These are phyloP conservation scores for Corythoichthys haematopterus DNA, from an alignment of 2,113 vertebrate species.

Conservation along the genomic window DNA sequence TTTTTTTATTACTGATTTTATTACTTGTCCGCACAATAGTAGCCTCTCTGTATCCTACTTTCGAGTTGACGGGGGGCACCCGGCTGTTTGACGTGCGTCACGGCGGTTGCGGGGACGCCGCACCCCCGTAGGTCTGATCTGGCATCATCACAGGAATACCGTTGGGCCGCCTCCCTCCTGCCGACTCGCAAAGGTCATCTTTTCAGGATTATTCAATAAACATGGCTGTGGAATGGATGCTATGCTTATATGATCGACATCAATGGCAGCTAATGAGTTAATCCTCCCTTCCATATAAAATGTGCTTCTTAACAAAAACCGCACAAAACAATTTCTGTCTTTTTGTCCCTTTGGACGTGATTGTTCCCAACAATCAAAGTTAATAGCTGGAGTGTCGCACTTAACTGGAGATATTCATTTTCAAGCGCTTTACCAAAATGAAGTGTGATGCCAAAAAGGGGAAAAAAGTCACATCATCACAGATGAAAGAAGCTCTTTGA, in stretches of 20 bases:
- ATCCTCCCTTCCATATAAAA: neutral
- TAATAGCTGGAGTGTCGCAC: neutral
- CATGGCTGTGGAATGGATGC: neutral
- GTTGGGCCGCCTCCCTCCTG: neutral
- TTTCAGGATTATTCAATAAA: neutral
- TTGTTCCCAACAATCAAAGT: neutral
- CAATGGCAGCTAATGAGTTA: neutral
- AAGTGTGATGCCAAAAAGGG: neutral
- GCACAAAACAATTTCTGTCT: neutral
- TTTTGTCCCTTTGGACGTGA: neutral
- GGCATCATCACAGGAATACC: neutral
- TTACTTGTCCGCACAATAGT: neutral
- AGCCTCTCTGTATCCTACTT: neutral
- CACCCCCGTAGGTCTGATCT: neutral
- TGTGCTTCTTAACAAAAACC: neutral
- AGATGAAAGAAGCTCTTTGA: neutral
- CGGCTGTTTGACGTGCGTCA: slow-evolving; percentile 2
- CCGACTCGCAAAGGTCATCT: slow-evolving; percentile 3
- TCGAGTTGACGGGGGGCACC: neutral
- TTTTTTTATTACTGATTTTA: neutral
- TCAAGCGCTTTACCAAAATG: neutral
- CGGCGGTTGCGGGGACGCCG: neutral
- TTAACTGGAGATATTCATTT: neutral
- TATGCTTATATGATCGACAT: neutral
- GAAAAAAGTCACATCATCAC: neutral